Evolutionary conservation across 2,797 vertebrate species (phyloP).

Genomic region (Rhinatrema bivittatum): DNA sequence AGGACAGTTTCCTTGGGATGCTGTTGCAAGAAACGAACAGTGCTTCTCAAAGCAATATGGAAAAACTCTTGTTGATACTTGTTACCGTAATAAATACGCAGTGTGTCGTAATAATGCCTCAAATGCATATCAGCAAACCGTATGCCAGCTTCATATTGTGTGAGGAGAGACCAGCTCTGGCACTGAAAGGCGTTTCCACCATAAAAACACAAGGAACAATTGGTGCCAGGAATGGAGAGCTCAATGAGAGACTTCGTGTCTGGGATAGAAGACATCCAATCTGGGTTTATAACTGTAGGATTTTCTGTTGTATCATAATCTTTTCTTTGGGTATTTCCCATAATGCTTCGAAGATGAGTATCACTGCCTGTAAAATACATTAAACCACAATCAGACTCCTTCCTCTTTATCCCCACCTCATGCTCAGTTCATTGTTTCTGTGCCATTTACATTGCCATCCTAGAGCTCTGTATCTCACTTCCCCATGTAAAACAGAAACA

Average conservation of each 20-base stretch:
- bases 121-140: conserved; percentile 74
- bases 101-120: conserved; percentile 53
- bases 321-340: too few species aligned
- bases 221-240: conserved; percentile 76
- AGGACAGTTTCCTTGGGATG: conserved; percentile 66
- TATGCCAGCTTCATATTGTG: conserved; percentile 62
- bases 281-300: too few species aligned
- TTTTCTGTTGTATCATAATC: too few species aligned
- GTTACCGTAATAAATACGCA: conserved; percentile 71
- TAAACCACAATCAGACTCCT: too few species aligned
- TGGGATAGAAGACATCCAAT: conserved; percentile 70
- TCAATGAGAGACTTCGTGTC: conserved; percentile 55
- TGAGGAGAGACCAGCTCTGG: conserved; percentile 65
- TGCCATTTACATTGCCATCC: too few species aligned
- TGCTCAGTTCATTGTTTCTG: too few species aligned
- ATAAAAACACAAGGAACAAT: conserved; percentile 73
- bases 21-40: conserved; percentile 56
- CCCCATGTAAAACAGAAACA: too few species aligned
- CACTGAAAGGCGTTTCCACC: conserved; percentile 62
- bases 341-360: too few species aligned
- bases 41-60: conserved; percentile 56
- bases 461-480: too few species aligned
- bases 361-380: too few species aligned
- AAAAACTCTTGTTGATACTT: conserved; percentile 72
- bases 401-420: too few species aligned